These are phyloP conservation scores for Ctenomys sociabilis DNA, from an alignment of 2,113 vertebrate species.

Conservation along the genomic window DNA sequence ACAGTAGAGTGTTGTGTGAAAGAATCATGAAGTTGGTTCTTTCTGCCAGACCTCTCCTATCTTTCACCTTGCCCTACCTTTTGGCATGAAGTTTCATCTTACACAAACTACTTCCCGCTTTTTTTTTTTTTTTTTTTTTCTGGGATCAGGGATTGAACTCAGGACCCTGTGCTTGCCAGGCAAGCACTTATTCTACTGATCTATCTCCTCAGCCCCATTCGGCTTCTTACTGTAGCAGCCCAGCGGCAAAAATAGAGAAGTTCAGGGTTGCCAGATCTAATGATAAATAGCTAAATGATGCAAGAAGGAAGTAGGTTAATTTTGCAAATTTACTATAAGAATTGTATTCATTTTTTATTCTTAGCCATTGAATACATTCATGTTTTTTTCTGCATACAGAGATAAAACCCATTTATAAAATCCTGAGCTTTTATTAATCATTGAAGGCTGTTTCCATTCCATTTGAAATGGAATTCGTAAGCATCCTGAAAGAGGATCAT, in stretches of 20 bases:
- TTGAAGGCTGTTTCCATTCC: not conserved
- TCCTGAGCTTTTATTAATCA: slow-evolving; percentile 23
- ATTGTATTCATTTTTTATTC: not conserved
- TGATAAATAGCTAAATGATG: not conserved
- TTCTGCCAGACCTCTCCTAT: not conserved
- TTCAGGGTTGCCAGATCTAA: not conserved
- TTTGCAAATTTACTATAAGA: not conserved
- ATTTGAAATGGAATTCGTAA: slow-evolving; percentile 18
- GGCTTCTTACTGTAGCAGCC: not conserved
- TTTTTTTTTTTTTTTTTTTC: no score
- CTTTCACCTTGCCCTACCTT: not conserved
- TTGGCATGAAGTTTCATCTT: not conserved
- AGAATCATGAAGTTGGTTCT: not conserved
- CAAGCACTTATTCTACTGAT: no score
- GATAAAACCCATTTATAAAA: not conserved
- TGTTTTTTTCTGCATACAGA: not conserved
- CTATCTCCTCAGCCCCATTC: no score
- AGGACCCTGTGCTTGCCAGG: no score
- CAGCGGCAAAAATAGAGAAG: not conserved
- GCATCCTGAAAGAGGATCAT: slow-evolving; percentile 39
- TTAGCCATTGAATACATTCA: not conserved
- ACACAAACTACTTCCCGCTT: not conserved
- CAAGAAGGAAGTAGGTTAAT: not conserved
- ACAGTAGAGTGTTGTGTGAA: not conserved
- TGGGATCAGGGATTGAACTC: no score